Percentiles rank a stretch among this genome's conserved stretches.
These are phyloP conservation scores for Rhyacophila brunnea DNA, from an alignment of 1,140 invertebrate genomes.

Conservation along the genomic window DNA sequence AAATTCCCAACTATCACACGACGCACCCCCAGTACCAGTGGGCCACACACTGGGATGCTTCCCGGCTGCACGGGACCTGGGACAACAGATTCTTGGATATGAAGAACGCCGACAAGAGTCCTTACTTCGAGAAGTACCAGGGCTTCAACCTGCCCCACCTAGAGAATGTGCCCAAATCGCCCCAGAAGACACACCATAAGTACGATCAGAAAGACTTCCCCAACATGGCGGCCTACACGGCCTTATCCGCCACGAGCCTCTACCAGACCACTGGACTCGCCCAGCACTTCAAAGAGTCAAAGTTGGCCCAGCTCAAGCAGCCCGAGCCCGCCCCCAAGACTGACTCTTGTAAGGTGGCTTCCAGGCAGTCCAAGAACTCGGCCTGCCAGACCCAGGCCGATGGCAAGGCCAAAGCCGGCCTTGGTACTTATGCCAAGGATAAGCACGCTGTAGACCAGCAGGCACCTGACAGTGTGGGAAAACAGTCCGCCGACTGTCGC, in stretches of 20 bases:
- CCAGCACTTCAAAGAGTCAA: constrained; percentile 51
- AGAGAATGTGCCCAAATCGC: constrained; percentile 54
- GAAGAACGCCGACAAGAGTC: constrained; percentile 50
- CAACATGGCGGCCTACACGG: constrained; percentile 50
- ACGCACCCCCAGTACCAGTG: constrained; percentile 60
- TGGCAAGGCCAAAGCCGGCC: constrained; percentile 38
- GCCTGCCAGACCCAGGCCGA: constrained; percentile 53
- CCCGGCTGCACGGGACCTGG: constrained; percentile 49
- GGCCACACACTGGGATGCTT: constrained; percentile 58
- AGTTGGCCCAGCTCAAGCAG: constrained; percentile 42
- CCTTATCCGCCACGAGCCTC: constrained; percentile 44
- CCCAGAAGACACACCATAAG: constrained; percentile 49
- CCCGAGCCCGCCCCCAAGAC: constrained; percentile 49
- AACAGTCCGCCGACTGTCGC: too few relatives aligned
- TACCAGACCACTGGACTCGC: constrained; percentile 44
- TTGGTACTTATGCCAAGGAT: constrained; percentile 36
- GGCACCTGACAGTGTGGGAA: constrained; percentile 32
- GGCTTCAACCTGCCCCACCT: constrained; percentile 57
- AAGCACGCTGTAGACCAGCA: constrained; percentile 52
- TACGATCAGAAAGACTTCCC: constrained; percentile 54
- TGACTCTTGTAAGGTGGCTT: constrained; percentile 44
- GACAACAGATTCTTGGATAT: constrained; percentile 51
- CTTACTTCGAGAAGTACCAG: constrained; percentile 52
- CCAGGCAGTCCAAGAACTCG: constrained; percentile 51
- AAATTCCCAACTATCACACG: constrained; percentile 61